These are phyloP conservation scores for Sapajus apella DNA, from an alignment of 2,113 vertebrate genomes.

Conservation along the genomic window DNA sequence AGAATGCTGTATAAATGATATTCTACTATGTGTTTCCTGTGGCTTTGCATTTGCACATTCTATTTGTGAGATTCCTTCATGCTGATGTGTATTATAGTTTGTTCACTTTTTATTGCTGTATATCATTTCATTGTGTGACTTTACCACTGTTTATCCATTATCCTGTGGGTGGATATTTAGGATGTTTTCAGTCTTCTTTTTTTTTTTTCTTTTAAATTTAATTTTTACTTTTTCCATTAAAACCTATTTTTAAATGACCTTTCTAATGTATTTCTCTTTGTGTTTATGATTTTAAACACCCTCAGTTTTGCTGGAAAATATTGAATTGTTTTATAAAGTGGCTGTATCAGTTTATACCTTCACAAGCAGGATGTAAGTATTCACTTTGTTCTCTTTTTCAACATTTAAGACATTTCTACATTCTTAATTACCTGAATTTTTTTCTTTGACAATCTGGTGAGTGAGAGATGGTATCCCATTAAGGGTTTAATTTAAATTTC, in stretches of 20 bases:
- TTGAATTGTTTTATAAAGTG: neutral
- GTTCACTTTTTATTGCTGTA: neutral
- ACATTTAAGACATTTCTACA: neutral
- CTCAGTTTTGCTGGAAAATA: constrained; percentile 23
- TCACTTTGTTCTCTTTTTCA: constrained; percentile 11
- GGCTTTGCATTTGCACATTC: neutral
- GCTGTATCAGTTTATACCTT: neutral
- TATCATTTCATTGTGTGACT: neutral
- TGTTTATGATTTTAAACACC: neutral
- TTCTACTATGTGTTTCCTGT: neutral
- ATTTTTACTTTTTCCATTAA: neutral
- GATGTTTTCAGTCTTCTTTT: constrained; percentile 6
- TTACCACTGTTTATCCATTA: neutral
- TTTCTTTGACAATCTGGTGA: constrained; percentile 2
- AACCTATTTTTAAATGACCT: neutral
- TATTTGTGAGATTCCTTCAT: neutral
- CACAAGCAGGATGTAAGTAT: neutral
- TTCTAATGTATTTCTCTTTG: neutral
- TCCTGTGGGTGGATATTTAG: constrained; percentile 11
- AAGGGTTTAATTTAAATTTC: neutral
- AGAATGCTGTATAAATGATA: neutral
- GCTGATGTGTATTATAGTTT: neutral
- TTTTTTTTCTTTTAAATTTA: neutral
- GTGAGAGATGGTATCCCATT: neutral
- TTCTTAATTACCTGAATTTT: neutral